These are phyloP conservation scores for Temnothorax unifasciatus DNA, from an alignment of 2,888 invertebrate species.

Conservation along the genomic window DNA sequence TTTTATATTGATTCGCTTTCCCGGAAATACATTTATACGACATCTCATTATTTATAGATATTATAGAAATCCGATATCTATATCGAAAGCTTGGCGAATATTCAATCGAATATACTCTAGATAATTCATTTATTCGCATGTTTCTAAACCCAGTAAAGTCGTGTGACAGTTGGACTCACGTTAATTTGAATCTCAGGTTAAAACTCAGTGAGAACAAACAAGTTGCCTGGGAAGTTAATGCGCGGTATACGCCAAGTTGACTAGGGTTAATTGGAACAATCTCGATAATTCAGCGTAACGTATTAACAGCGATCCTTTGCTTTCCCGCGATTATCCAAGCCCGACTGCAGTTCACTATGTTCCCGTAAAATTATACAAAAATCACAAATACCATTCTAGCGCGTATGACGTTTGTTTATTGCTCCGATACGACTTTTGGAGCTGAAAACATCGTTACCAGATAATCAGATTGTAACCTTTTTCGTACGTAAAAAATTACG, in stretches of 20 bases:
- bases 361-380: background rate
- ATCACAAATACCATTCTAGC: slow-evolving; percentile 9
- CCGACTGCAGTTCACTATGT: background rate
- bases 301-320: background rate
- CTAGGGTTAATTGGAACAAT: slow-evolving; percentile 29
- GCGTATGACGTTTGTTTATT: background rate
- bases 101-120: background rate
- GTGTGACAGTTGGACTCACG: background rate
- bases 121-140: background rate
- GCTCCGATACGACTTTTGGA: background rate
- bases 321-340: slow-evolving; percentile 38
- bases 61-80: background rate
- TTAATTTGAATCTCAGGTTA: slow-evolving; percentile 2
- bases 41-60: background rate
- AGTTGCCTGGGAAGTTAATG: background rate
- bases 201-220: background rate
- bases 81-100: background rate
- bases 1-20: background rate
- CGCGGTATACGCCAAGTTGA: slow-evolving; percentile 8
- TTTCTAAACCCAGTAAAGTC: background rate
- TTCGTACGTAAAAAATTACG: too few species aligned
- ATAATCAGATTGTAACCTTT: background rate
- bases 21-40: slow-evolving; percentile 20
- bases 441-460: background rate
- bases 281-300: slow-evolving; percentile 20